Evolutionary conservation across 1,140 invertebrate genomes (phyloP).

Genomic region (Lanistes nyassanus): DNA sequence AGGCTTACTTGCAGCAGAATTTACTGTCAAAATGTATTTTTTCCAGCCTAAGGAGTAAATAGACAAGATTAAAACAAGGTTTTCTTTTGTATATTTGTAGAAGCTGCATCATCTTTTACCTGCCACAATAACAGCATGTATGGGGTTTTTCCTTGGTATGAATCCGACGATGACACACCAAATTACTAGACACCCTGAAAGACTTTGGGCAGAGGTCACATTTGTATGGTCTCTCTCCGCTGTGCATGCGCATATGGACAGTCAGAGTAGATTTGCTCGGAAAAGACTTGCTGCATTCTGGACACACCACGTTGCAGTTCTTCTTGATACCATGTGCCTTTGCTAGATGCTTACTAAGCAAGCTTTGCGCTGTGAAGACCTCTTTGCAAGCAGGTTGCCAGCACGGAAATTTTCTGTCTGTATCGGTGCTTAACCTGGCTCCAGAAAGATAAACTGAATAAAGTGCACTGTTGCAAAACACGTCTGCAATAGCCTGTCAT

Average conservation of each 20-base stretch:
- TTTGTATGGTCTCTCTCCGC: constrained; percentile 35
- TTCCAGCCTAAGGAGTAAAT: too few species aligned
- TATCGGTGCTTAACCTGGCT: background rate
- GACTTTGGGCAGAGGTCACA: constrained; percentile 41
- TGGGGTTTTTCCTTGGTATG: constrained; percentile 37
- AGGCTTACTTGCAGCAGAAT: too few species aligned
- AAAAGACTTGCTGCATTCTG: constrained; percentile 19
- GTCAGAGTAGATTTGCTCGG: constrained; percentile 10
- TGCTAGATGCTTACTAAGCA: background rate
- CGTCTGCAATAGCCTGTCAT: too few species aligned
- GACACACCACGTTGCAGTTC: background rate
- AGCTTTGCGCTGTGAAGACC: background rate
- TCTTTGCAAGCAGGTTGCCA: background rate
- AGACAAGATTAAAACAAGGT: too few species aligned
- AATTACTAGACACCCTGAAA: constrained; percentile 29
- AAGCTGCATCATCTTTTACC: background rate
- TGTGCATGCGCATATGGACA: constrained; percentile 32
- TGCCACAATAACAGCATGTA: constrained; percentile 35
- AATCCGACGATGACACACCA: constrained; percentile 32
- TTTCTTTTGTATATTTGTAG: too few species aligned
- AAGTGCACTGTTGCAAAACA: too few species aligned
- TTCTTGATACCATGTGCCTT: constrained; percentile 16
- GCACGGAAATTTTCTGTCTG: constrained; percentile 3
- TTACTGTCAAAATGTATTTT: too few species aligned
- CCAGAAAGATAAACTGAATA: background rate